A percentile compares a stretch with the other conserved stretches of the same genome.
phyloP scores from a whole-genome alignment of 2,888 invertebrate species.

The Callyntrura guangdongensis region DNA sequence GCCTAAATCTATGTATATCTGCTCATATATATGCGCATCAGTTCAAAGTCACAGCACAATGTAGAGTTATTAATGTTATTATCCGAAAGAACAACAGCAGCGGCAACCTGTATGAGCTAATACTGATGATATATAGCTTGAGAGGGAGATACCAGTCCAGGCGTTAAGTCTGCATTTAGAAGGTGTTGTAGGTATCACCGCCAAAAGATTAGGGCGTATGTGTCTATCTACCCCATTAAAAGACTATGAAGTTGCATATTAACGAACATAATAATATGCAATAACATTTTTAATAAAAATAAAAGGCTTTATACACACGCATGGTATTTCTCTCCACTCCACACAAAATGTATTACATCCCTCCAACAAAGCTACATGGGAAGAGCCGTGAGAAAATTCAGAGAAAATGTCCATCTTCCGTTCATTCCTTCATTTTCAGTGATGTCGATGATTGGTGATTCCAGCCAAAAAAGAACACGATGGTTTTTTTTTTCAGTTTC shows the following conservation, averaged over 20 bases:
- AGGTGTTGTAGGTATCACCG: conserved; percentile 72
- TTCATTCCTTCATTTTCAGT: conserved; percentile 61
- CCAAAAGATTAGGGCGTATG: conserved; percentile 72
- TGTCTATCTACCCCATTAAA: conserved; percentile 44
- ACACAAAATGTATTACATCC: conserved; percentile 30
- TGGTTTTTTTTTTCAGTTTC: conserved; percentile 17
- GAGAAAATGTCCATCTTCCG: conserved; percentile 77
- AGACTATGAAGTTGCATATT: conserved; percentile 43
- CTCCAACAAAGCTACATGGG: conserved; percentile 55
- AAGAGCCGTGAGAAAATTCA: conserved; percentile 77
- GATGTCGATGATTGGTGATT: conserved; percentile 69
- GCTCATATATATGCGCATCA: not conserved
- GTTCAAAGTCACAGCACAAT: not conserved
- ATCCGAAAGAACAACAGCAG: conserved; percentile 32
- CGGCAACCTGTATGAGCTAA: conserved; percentile 42
- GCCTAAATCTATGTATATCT: not conserved
- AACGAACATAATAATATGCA: conserved; percentile 52
- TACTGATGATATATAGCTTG: conserved; percentile 69
- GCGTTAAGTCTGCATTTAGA: conserved; percentile 65
- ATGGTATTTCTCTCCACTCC: conserved; percentile 7
- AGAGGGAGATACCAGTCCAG: conserved; percentile 47
- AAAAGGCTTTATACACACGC: not conserved
- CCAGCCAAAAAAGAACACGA: conserved; percentile 49
- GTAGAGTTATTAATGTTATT: conserved; percentile 51
- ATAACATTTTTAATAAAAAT: conserved; percentile 17